Evolutionary conservation across 2,113 vertebrate species (phyloP), one percentile per base, ranked within the genome.

Genomic region (Phylloscopus trochiloides): DNA sequence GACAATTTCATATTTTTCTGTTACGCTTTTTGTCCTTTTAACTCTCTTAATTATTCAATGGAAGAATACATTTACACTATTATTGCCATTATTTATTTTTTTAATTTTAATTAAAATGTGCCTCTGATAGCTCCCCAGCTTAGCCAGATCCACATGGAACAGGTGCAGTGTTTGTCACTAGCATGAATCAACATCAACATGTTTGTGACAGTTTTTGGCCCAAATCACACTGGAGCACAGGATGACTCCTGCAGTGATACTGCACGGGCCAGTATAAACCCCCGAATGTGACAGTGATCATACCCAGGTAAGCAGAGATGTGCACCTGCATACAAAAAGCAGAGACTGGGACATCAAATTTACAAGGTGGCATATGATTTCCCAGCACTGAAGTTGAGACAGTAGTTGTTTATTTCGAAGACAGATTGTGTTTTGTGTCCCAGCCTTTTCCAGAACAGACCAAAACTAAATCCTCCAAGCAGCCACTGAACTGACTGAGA

Each of bases 261-360:
- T 10, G 47, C 34, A 67, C 0, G 0, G 16, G 28, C 18, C 62
- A 59, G 14, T 20, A 79, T 8, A 52, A 54, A 40, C 7, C 5
- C 28, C 8, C 4, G 57, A 24, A n/a, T 9, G 16, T 11, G 16
- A 72, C 4, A 42, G 5, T 54, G 48, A 28, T 59, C 24, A 87
- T 12, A 28, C 4, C 1, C 6, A 65, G 32, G 20, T 40, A 38
- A 51, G 57, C 0, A 70, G 34, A 59, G 15, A 11, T 11, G 9
- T 14, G 48, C 7, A 6, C n/a, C 31, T 8, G 6, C 26, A 19
- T 2, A 31, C 5, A 68, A 38, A 77, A 86, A 77, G 3, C 29
- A 79, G 57, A 77, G 15, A 47, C 6, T 68, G 20, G 63, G 31
- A 67, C 57, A 68, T 24, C 26, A 61, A n/a, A 29, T 74, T 45